These are phyloP conservation scores for Rhadina sibilatrix DNA, from an alignment of 2,113 vertebrate genomes.

Conservation along the genomic window DNA sequence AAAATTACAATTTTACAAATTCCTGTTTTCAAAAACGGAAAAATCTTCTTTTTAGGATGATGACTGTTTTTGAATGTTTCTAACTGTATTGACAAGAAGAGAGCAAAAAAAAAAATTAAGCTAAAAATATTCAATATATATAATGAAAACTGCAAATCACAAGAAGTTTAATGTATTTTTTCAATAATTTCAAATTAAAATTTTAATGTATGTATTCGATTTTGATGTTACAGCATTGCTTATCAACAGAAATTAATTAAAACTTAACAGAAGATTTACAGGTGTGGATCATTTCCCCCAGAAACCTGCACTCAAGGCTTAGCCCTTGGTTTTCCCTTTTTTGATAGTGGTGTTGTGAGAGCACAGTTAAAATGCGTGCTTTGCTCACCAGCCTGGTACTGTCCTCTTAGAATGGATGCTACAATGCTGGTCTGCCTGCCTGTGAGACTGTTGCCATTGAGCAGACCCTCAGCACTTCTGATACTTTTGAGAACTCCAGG, in stretches of 20 bases:
- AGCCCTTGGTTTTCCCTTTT: not conserved
- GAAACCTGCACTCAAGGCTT: slow-evolving; percentile 71
- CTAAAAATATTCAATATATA: not conserved
- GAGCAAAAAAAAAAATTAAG: not conserved
- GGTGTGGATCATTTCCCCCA: not conserved
- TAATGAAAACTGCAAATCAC: not conserved
- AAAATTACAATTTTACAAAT: not conserved
- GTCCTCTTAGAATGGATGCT: not conserved
- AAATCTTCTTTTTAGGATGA: not conserved
- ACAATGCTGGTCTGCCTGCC: not conserved
- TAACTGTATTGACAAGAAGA: not conserved
- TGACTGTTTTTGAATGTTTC: not conserved
- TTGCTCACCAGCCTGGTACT: not conserved
- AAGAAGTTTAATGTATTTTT: not conserved
- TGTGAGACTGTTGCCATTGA: not conserved
- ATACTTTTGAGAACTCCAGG: not conserved
- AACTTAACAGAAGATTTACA: not conserved
- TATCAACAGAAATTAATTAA: not conserved
- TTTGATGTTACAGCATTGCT: not conserved
- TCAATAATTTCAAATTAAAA: too few relatives aligned
- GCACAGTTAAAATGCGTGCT: not conserved
- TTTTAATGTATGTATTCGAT: too few relatives aligned
- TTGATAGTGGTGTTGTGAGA: slow-evolving; percentile 23
- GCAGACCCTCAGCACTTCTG: not conserved
- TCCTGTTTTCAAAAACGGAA: not conserved